Conservation (phyloP, 2,113 vertebrate species). For the Cariama cristata region DNA sequence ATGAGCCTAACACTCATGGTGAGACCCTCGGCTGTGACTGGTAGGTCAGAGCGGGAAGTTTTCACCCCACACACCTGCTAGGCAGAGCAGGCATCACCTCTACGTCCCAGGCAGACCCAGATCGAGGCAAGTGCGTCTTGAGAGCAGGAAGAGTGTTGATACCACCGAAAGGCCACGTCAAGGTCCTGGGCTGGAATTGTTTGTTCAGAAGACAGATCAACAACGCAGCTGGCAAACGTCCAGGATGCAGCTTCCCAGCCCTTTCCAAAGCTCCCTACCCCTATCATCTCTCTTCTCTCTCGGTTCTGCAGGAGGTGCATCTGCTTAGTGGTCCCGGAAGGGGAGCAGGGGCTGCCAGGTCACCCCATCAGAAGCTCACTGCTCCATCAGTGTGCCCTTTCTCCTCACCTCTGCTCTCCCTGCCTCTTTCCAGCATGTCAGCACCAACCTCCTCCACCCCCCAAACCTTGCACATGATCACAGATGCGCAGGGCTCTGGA, state of each 20-base stretch:
- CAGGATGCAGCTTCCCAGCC: neutral
- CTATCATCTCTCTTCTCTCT: neutral
- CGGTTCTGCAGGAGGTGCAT: neutral
- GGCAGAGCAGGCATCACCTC: neutral
- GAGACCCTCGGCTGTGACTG: neutral
- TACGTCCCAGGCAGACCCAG: neutral
- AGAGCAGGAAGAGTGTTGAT: neutral
- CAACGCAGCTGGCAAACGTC: neutral
- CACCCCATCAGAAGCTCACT: neutral
- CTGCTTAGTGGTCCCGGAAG: neutral
- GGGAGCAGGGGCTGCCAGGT: neutral
- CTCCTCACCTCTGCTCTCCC: neutral
- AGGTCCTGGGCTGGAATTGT: neutral
- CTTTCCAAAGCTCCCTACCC: neutral
- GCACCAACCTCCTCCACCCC: neutral
- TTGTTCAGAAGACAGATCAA: neutral
- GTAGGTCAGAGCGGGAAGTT: neutral
- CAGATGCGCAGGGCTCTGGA: neutral
- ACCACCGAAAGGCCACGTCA: rapidly evolving
- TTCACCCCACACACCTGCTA: neutral
- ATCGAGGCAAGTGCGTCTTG: neutral
- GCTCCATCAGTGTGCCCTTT: neutral
- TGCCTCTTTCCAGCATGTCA: neutral
- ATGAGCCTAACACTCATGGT: neutral
- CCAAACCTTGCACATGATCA: neutral